Conservation (phyloP, 2,797 vertebrate species). For the Gouania willdenowi region DNA sequence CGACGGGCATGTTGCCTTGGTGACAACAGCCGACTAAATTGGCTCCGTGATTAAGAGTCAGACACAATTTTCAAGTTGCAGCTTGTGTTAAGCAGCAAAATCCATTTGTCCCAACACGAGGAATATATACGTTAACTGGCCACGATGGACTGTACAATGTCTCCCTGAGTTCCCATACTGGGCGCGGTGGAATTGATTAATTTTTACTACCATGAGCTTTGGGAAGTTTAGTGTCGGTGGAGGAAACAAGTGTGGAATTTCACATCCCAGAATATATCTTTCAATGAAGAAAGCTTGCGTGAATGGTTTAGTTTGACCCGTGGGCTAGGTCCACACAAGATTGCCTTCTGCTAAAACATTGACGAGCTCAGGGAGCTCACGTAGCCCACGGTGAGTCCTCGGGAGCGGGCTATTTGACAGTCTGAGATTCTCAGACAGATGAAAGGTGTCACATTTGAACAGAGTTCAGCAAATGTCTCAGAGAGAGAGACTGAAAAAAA, state of each 20-base stretch:
- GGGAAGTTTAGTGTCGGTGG: too few species aligned
- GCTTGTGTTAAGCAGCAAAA: slow-evolving; percentile 30
- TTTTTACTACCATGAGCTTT: too few species aligned
- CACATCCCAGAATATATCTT: too few species aligned
- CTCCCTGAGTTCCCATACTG: too few species aligned
- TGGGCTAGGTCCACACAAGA: slow-evolving; percentile 55
- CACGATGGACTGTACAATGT: slow-evolving; percentile 18
- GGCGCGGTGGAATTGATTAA: too few species aligned
- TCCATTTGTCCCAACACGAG: slow-evolving; percentile 58
- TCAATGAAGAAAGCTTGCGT: slow-evolving; percentile 60
- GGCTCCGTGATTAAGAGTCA: slow-evolving; percentile 61
- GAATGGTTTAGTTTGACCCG: slow-evolving; percentile 68
- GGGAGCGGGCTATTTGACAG: slow-evolving; percentile 60
- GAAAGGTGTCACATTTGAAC: slow-evolving; percentile 73
- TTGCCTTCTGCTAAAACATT: slow-evolving; percentile 73
- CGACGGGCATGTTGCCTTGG: slow-evolving; percentile 69
- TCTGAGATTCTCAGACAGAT: slow-evolving; percentile 65
- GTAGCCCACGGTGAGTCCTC: slow-evolving; percentile 54
- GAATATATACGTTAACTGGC: slow-evolving; percentile 52
- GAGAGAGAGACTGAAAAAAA: slow-evolving; percentile 22
- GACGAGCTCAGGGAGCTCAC: slow-evolving; percentile 58
- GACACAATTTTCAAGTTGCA: slow-evolving; percentile 47
- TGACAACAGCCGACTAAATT: slow-evolving; percentile 61
- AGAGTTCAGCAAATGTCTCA: slow-evolving; percentile 71
- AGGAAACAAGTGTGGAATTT: too few species aligned